Evolutionary conservation across 2,888 invertebrate species (phyloP).

Genomic region (Apamea sordens): DNA sequence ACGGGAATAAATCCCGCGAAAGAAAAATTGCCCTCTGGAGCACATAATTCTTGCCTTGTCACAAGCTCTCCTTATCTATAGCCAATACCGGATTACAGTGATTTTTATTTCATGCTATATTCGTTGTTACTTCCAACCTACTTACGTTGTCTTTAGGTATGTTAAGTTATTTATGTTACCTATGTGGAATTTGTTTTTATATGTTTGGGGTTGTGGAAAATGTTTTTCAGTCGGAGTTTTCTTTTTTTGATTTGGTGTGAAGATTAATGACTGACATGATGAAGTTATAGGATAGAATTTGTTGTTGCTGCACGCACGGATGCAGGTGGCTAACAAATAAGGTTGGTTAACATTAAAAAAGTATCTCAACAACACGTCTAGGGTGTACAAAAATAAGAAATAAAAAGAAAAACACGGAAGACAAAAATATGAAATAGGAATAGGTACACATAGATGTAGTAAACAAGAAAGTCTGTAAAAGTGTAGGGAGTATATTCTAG

Average conservation of each 20-base stretch:
- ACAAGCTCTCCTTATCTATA: constrained; percentile 90
- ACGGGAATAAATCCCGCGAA: constrained; percentile 90
- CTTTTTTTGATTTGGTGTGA: neutral
- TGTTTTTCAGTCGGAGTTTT: neutral
- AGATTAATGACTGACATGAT: neutral
- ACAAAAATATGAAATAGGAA: neutral
- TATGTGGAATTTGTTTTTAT: constrained; percentile 52
- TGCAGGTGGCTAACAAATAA: neutral
- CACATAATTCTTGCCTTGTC: constrained; percentile 91
- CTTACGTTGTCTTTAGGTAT: constrained; percentile 64
- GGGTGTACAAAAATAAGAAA: neutral
- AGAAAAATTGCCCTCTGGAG: constrained; percentile 91
- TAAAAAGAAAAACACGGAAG: neutral
- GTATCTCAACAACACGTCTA: neutral
- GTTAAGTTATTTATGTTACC: constrained; percentile 63
- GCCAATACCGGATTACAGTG: constrained; percentile 91
- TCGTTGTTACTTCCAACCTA: constrained; percentile 76
- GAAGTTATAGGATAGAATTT: neutral
- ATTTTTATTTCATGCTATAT: constrained; percentile 89
- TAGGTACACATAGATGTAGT: neutral
- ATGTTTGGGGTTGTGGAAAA: neutral
- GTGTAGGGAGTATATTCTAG: neutral
- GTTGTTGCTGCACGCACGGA: too few relatives aligned
- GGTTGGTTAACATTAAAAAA: neutral
- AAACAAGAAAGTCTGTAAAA: neutral